Base-by-base conservation (phyloP, 1,140 invertebrate species). In the Sycobia sp. region DNA sequence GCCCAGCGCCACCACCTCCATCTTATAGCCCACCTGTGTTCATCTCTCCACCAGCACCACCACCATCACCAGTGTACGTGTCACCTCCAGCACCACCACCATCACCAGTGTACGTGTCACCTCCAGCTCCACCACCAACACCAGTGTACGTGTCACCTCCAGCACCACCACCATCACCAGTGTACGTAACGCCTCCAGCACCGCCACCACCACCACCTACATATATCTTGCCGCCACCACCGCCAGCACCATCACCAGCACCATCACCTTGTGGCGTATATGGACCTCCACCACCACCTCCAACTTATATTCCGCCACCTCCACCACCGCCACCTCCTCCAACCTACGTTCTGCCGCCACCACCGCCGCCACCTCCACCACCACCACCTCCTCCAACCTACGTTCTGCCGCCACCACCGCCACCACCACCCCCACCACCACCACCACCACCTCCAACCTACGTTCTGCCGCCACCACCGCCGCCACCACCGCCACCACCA, bases 121-220 rank as follows among this genome's bases (percentile, higher is more conserved):
- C 2, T 13, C 34, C 38, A 39, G 14, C 55, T 16, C 29, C 39
- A 11, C 55, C 44, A 13, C 56, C 56, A n/a, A n/a, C n/a, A 27
- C 22, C 44, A 1, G n/a, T 38, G 4, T 49, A 49, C 14, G 13
- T n/a, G 2, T 16, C 22, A 10, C 29, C 46, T 2, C 56, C 44
- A 27, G 20, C 57, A 3, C 25, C 47, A 43, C 58, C 36, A 23
- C 36, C 46, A 16, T 39, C 54, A 46, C 27, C 41, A 10, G 10
- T 32, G 8, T 22, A 32, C 18, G 7, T 13, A 1, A 23, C 38
- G 20, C 39, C 38, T 18, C 54, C 53, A 16, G 22, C 54, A 34
- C 25, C 54, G 22, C 41, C 41, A 43, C 23, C 27, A 13, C 25
- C 27, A 3, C 10, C 43, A 23, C 43, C 16, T 20, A 20, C n/a